These are phyloP conservation scores for Dolomedes plantarius DNA, from an alignment of 2,888 invertebrate species.

Conservation along the genomic window DNA sequence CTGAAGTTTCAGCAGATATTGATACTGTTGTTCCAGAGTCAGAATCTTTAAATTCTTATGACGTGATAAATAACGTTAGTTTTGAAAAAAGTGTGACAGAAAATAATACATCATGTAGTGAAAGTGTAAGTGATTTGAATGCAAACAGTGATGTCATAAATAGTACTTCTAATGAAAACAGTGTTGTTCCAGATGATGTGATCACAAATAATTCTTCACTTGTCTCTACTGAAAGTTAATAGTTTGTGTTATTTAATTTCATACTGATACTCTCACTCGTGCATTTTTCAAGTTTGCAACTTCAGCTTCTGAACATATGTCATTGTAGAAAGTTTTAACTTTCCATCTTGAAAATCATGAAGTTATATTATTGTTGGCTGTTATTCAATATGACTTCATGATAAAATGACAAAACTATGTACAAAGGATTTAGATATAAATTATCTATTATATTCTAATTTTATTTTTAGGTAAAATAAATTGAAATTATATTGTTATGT, in stretches of 20 bases:
- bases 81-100: background rate
- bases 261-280: background rate
- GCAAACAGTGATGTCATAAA: background rate
- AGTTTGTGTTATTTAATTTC: background rate
- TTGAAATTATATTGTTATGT: conserved; percentile 60
- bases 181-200: background rate
- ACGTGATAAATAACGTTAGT: background rate
- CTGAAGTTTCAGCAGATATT: too few relatives aligned
- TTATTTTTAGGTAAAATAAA: conserved; percentile 60
- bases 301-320: conserved; percentile 12
- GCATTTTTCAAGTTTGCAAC: conserved; percentile 4
- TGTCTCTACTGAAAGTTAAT: conserved; percentile 42
- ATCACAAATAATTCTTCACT: conserved; percentile 34
- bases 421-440: conserved; percentile 55
- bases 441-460: conserved; percentile 57
- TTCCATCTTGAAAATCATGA: conserved; percentile 26
- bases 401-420: conserved; percentile 22
- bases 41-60: background rate
- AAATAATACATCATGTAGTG: background rate
- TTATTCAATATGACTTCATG: conserved; percentile 26
- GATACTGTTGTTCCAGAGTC: background rate
- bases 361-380: conserved; percentile 22
- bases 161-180: background rate
- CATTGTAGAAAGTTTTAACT: conserved; percentile 39
- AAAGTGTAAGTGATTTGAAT: conserved; percentile 2